Evolutionary conservation across 2,797 vertebrate genomes (phyloP), one percentile per base, ranked within the genome.

Genomic region (Erithacus rubecula): DNA sequence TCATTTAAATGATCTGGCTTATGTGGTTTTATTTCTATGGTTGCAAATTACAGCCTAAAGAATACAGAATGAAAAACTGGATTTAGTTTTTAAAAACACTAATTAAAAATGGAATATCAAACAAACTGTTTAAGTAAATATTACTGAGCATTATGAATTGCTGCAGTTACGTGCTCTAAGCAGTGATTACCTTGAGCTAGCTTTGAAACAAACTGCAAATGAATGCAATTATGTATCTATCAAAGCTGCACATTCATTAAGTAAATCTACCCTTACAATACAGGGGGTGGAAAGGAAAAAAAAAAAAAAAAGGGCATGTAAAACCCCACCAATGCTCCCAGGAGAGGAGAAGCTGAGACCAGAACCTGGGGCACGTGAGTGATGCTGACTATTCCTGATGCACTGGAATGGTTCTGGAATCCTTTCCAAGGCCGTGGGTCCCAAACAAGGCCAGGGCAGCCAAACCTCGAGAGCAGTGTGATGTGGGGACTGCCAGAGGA

Each of bases 351-450:
- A 80, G 29, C 10, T n/a, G 34, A 85, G 65, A 70, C 4, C 59
- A 83, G n/a, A 43, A 63, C 44, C 32, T 7, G 36, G 29, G 37
- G 37, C 46, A 51, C 1, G 0, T 2, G 15, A 52, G 49, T 4
- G 22, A 80, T 24, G 39, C 60, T 34, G 19, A 46, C 32, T 22
- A 15, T 6, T 52, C 39, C 71, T 52, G 30, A 34, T 14, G 26
- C 46, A 27, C 9, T 0, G 0, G 44, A 49, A 52, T 0, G 1
- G 67, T 3, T 78, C 32, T 9, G 46, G 58, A 82, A 24, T 12
- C 34, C 34, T 8, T 36, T 19, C 32, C 41, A 15, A 11, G 1
- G 43, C 26, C 32, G 26, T 0, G 51, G 75, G 3, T 39, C n/a
- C 46, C 36, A 12, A 36, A 67, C 9, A 39, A 32, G 72, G 41